Evolutionary conservation across 2,797 vertebrate genomes (phyloP).

Genomic region (Argya squamiceps): DNA sequence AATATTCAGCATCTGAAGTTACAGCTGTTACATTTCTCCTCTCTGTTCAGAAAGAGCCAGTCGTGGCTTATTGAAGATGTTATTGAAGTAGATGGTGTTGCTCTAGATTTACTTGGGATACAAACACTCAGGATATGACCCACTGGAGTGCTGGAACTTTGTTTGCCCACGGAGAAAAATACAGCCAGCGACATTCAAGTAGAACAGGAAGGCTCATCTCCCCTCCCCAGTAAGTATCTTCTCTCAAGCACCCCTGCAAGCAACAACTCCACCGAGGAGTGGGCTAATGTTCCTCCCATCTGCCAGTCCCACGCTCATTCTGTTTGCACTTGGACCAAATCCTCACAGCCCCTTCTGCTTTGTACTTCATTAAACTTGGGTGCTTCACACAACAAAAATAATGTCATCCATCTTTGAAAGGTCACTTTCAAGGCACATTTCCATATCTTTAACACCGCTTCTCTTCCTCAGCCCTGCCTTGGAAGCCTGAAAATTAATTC

Average conservation of each 20-base stretch:
- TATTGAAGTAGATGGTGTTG: neutral
- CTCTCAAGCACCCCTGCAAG: neutral
- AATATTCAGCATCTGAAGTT: constrained; percentile 7
- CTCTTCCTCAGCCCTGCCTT: neutral
- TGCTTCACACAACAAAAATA: neutral
- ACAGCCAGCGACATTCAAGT: neutral
- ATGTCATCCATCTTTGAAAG: neutral
- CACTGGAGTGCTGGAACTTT: neutral
- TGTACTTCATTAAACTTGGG: neutral
- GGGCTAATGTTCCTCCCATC: constrained; percentile 8
- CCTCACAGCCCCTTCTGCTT: neutral
- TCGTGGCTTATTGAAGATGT: neutral
- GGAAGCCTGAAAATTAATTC: constrained; percentile 19
- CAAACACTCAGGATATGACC: neutral
- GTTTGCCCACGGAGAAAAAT: neutral
- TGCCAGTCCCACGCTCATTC: constrained; percentile 20
- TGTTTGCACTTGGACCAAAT: constrained; percentile 42
- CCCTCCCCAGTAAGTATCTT: neutral
- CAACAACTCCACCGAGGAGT: neutral
- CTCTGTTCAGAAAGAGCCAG: neutral
- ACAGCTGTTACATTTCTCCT: neutral
- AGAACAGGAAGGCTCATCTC: neutral
- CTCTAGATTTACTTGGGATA: neutral
- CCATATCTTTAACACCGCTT: neutral
- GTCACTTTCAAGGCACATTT: constrained; percentile 4